Conservation (phyloP, 2,797 vertebrate genomes). For the Phoebastria nigripes region DNA sequence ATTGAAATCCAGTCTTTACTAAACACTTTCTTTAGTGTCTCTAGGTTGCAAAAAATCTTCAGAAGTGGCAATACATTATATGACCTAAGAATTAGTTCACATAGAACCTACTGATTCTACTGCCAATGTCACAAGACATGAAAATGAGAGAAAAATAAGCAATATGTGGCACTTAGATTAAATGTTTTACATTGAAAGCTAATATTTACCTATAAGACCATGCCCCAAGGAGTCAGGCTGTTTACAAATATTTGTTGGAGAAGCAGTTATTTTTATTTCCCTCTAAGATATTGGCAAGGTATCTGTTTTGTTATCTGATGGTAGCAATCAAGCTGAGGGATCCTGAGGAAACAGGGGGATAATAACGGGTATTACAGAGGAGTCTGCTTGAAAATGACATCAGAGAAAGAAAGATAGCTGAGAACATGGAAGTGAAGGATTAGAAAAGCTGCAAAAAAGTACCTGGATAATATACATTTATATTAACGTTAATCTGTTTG, state of each 20-base stretch:
- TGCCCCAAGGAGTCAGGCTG: neutral
- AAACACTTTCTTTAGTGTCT: neutral
- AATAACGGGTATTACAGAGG: neutral
- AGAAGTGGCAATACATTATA: neutral
- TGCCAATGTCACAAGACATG: neutral
- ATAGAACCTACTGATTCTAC: constrained; percentile 10
- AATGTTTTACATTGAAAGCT: constrained; percentile 24
- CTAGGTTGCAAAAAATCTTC: neutral
- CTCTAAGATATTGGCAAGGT: neutral
- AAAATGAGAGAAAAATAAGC: neutral
- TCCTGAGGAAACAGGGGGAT: neutral
- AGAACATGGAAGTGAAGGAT: neutral
- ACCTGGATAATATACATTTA: neutral
- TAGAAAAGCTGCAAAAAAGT: neutral
- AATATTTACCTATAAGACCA: constrained; percentile 22
- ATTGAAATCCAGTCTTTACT: neutral
- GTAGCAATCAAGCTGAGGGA: neutral
- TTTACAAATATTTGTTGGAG: constrained; percentile 59
- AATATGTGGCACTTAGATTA: neutral
- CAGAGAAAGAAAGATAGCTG: neutral
- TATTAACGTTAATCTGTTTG: neutral
- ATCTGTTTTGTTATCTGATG: neutral
- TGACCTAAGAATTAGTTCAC: neutral
- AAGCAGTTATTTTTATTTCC: neutral
- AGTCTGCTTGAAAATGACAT: neutral